A percentile compares a stretch with the other conserved stretches of the same genome.
Conservation (phyloP, 2,113 vertebrate genomes). For the Collichthys lucidus region DNA sequence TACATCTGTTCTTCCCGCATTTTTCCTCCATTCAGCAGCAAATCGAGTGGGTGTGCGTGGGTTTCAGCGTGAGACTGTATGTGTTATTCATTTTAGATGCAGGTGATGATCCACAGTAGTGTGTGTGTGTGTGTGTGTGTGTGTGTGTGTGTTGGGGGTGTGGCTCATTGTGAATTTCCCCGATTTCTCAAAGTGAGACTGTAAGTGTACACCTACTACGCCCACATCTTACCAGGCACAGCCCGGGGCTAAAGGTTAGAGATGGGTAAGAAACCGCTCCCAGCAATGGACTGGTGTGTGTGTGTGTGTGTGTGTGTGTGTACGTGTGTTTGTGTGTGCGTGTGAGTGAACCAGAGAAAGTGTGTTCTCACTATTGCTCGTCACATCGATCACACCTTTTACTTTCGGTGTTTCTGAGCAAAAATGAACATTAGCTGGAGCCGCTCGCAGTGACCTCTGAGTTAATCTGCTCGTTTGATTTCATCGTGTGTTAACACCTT, state of each 20-base stretch:
- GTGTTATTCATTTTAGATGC: constrained; percentile 1
- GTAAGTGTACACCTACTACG: constrained; percentile 43
- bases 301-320: constrained; percentile 13
- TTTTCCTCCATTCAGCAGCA: background rate
- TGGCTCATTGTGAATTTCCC: constrained; percentile 58
- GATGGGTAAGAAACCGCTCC: constrained; percentile 36
- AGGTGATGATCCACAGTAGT: constrained; percentile 30
- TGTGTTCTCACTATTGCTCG: constrained; percentile 52
- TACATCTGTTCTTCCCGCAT: background rate
- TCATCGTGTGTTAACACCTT: background rate
- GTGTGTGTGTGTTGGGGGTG: constrained; percentile 31
- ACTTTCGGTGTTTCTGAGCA: constrained; percentile 52
- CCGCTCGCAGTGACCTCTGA: fast-evolving
- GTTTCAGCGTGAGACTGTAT: background rate
- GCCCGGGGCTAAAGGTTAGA: background rate
- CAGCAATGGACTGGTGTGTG: constrained; percentile 7
- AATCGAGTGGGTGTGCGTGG: background rate
- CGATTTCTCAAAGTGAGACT: constrained; percentile 66
- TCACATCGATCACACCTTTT: constrained; percentile 60
- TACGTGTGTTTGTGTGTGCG: background rate
- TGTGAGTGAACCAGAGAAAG: constrained; percentile 58
- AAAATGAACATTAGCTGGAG: background rate
- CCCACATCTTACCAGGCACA: constrained; percentile 43
- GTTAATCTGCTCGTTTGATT: background rate
- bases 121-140: background rate